Evolutionary conservation across 2,113 vertebrate species (phyloP).

Genomic region (Strigops habroptila): DNA sequence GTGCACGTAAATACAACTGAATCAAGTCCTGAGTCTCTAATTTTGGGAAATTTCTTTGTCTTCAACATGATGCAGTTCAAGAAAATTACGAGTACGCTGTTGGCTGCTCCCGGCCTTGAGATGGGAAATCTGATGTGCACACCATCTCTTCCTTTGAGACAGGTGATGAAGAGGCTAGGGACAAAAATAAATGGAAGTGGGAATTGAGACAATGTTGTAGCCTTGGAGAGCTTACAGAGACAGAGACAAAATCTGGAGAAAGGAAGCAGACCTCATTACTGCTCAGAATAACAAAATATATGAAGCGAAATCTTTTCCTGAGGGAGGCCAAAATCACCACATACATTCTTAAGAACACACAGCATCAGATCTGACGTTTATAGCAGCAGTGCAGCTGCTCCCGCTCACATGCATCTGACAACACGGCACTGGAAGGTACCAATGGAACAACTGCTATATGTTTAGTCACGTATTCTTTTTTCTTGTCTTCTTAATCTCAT

Average conservation of each 20-base stretch:
- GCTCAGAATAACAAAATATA: neutral
- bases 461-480: neutral
- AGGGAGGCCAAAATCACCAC: neutral
- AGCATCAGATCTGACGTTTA: neutral
- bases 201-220: neutral
- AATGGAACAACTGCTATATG: neutral
- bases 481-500: neutral
- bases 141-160: neutral
- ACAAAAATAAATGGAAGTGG: neutral
- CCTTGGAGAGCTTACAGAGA: neutral
- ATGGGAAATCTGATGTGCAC: fast-evolving
- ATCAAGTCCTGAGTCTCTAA: neutral
- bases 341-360: neutral
- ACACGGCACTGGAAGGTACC: neutral
- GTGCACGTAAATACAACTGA: neutral
- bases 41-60: neutral
- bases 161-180: neutral
- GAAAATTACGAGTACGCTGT: neutral
- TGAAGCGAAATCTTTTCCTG: neutral
- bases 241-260: neutral
- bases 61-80: neutral
- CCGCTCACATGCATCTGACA: neutral
- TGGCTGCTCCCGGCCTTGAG: neutral
- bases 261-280: neutral
- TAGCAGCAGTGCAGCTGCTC: neutral